Evolutionary conservation across 1,140 invertebrate species (phyloP).

Genomic region (Zaprionus capensis): DNA sequence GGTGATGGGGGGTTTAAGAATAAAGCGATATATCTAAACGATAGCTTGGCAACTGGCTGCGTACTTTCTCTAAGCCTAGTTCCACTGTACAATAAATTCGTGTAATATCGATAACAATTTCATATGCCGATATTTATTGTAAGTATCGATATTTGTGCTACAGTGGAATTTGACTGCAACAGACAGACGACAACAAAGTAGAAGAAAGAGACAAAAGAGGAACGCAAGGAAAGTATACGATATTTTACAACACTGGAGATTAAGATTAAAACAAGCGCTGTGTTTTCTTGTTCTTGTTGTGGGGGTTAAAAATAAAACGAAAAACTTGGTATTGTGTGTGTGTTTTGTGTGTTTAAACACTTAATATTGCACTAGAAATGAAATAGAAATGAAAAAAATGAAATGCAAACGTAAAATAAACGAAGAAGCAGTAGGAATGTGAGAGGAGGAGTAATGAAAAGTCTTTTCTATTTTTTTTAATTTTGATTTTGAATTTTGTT

Average conservation of each 20-base stretch:
- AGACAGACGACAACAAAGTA: conserved; percentile 26
- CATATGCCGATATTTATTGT: neutral
- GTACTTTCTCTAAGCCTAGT: conserved; percentile 9
- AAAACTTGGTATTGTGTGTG: conserved; percentile 12
- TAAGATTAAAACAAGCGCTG: conserved; percentile 11
- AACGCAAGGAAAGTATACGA: conserved; percentile 21
- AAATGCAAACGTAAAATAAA: conserved; percentile 26
- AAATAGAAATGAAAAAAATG: conserved; percentile 6
- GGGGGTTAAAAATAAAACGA: neutral
- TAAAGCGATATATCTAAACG: neutral
- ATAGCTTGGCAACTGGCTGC: conserved; percentile 14
- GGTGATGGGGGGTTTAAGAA: neutral
- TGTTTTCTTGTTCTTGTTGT: conserved; percentile 19
- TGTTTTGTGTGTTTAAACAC: conserved; percentile 27
- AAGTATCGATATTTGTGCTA: neutral
- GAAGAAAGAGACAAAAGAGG: conserved; percentile 8
- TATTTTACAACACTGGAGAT: conserved; percentile 19
- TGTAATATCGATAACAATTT: neutral
- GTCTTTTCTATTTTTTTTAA: neutral
- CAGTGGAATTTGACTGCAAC: conserved; percentile 16
- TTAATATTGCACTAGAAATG: conserved; percentile 79
- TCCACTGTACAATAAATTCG: neutral
- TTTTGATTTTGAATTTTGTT: conserved; percentile 9
- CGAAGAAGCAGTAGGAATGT: conserved; percentile 7
- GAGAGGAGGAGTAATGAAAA: conserved; percentile 7